These are phyloP conservation scores for Pimephales promelas DNA, from an alignment of 2,113 vertebrate genomes.

Conservation along the genomic window DNA sequence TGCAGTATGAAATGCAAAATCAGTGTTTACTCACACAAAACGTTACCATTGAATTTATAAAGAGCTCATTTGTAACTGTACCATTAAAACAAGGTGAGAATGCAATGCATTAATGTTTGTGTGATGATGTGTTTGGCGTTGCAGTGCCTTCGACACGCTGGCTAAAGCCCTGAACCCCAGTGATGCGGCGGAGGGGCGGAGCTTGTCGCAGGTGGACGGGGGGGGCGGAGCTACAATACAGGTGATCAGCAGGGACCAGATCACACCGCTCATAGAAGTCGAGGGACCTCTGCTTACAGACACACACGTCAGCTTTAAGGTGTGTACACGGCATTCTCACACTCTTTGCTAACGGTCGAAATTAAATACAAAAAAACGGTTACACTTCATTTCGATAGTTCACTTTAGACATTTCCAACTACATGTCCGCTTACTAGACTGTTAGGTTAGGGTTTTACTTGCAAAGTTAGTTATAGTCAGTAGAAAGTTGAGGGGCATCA, in stretches of 20 bases:
- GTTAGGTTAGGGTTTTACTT: no score
- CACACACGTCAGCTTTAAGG: conserved; percentile 96
- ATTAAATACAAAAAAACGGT: not conserved
- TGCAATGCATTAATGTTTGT: not conserved
- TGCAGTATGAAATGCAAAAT: no score
- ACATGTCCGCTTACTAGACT: no score
- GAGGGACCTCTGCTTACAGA: conserved; percentile 97
- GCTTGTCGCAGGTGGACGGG: conserved; percentile 79
- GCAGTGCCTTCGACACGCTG: conserved; percentile 97
- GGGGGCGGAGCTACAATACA: conserved; percentile 88
- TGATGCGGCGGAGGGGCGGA: conserved; percentile 78
- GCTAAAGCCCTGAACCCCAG: conserved; percentile 95
- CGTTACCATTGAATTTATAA: no score
- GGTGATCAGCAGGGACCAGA: conserved; percentile 94
- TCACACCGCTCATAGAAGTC: conserved; percentile 96
- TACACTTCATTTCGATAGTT: no score
- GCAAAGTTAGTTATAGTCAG: no score
- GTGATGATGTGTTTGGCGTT: conserved; percentile 30
- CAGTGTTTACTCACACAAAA: no score
- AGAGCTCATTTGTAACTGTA: not conserved
- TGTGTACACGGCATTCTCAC: conserved; percentile 55
- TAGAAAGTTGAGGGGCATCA: no score
- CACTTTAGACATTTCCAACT: no score
- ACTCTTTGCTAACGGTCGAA: not conserved
- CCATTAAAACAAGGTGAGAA: not conserved